Evolutionary conservation across 2,113 vertebrate genomes (phyloP).

Genomic region (Alaudala cheleensis): DNA sequence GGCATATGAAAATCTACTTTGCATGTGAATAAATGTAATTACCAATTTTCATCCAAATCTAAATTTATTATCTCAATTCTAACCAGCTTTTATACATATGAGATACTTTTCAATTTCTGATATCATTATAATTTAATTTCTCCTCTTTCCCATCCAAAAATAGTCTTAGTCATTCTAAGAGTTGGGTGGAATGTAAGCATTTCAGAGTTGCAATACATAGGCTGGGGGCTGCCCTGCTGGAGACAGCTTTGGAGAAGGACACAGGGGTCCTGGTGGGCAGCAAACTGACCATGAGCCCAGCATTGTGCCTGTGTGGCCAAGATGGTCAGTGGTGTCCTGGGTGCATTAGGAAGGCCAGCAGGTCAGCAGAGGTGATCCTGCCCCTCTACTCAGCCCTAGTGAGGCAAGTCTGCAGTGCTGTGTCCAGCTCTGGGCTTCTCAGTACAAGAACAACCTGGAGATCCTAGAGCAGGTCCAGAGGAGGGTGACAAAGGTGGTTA

Average conservation of each 20-base stretch:
- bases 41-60: neutral
- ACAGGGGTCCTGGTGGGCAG: neutral
- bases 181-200: neutral
- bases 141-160: neutral
- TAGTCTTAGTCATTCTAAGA: neutral
- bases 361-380: neutral
- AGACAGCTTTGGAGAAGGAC: neutral
- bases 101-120: neutral
- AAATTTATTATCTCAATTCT: conserved; percentile 6
- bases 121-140: neutral
- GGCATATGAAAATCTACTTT: neutral
- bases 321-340: neutral
- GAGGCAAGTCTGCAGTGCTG: neutral
- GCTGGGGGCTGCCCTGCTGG: neutral
- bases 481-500: neutral
- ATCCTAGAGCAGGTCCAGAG: neutral
- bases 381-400: neutral
- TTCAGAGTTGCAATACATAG: neutral
- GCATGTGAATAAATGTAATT: neutral
- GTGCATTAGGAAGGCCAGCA: neutral
- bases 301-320: neutral
- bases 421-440: neutral
- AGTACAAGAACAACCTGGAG: no score
- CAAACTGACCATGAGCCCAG: fast-evolving
- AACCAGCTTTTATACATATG: neutral